Evolutionary conservation across 2,888 invertebrate genomes (phyloP).

Genomic region (Campoplex nolae): DNA sequence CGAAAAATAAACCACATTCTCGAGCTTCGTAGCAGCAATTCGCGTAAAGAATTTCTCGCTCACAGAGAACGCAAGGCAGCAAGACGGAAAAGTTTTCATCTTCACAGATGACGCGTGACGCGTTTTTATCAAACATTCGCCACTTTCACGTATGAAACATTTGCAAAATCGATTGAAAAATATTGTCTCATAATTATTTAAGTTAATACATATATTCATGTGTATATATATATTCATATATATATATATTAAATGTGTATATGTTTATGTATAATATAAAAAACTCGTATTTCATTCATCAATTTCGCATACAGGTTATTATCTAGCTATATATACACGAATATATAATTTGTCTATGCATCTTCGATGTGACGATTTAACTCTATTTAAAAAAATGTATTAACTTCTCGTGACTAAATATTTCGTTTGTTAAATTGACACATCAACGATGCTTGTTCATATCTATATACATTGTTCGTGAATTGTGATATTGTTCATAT

Average conservation of each 20-base stretch:
- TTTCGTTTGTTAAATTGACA: not conserved
- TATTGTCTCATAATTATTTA: conserved; percentile 47
- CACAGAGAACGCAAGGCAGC: conserved; percentile 90
- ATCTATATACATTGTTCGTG: not conserved
- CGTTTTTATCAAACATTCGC: conserved; percentile 51
- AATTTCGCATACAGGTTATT: not conserved
- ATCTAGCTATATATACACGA: conserved; percentile 22
- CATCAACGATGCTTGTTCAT: not conserved
- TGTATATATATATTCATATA: not conserved
- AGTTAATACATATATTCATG: conserved; percentile 35
- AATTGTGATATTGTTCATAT: not conserved
- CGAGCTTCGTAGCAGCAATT: conserved; percentile 92
- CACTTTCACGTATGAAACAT: conserved; percentile 75
- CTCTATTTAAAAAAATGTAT: not conserved
- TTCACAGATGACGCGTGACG: conserved; percentile 80
- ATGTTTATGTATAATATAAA: conserved; percentile 23
- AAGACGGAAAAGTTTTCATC: conserved; percentile 87
- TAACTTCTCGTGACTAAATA: not conserved
- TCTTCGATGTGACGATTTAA: not conserved
- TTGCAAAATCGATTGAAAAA: conserved; percentile 52
- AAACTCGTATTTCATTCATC: conserved; percentile 16
- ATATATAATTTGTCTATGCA: conserved; percentile 8
- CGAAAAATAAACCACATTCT: conserved; percentile 95
- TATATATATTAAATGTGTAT: not conserved
- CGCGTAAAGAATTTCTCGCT: conserved; percentile 93